Conservation (phyloP, 2,888 invertebrate species). For the Morpho deidamia region DNA sequence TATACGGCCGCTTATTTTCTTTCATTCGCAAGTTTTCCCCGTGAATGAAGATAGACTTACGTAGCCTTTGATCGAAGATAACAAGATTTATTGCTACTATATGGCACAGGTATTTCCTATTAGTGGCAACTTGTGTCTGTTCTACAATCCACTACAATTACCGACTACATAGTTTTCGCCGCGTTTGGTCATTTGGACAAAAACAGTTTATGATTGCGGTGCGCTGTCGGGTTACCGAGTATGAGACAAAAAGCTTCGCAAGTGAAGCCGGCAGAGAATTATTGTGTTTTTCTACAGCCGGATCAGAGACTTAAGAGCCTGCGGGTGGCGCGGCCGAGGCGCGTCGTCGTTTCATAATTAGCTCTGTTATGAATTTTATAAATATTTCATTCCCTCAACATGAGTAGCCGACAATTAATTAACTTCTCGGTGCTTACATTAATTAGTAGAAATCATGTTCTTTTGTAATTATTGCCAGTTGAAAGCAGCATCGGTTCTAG, state of each 20-base stretch:
- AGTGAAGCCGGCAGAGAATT: constrained; percentile 32
- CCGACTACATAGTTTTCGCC: constrained; percentile 27
- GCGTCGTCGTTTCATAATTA: constrained; percentile 67
- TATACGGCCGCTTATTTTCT: constrained; percentile 22
- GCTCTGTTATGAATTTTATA: constrained; percentile 74
- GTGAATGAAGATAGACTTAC: constrained; percentile 22
- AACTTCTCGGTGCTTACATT: constrained; percentile 69
- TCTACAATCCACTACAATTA: constrained; percentile 24
- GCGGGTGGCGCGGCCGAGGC: constrained; percentile 64
- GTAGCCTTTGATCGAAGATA: constrained; percentile 14
- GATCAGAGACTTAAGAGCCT: constrained; percentile 41
- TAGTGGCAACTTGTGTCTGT: constrained; percentile 13
- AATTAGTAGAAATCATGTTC: constrained; percentile 63
- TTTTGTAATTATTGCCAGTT: constrained; percentile 60
- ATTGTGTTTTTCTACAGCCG: constrained; percentile 51
- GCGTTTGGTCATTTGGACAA: constrained; percentile 32
- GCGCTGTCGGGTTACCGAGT: constrained; percentile 25
- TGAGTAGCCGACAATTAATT: constrained; percentile 69
- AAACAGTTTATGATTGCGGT: constrained; percentile 33
- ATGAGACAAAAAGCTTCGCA: constrained; percentile 27
- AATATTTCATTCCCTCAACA: constrained; percentile 69
- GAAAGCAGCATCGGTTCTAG: constrained; percentile 20
- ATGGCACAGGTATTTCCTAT: constrained; percentile 20
- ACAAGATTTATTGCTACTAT: constrained; percentile 21
- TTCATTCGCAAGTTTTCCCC: constrained; percentile 20